Base-by-base conservation (phyloP, 2,113 vertebrate species). In the Lepus americanus region DNA sequence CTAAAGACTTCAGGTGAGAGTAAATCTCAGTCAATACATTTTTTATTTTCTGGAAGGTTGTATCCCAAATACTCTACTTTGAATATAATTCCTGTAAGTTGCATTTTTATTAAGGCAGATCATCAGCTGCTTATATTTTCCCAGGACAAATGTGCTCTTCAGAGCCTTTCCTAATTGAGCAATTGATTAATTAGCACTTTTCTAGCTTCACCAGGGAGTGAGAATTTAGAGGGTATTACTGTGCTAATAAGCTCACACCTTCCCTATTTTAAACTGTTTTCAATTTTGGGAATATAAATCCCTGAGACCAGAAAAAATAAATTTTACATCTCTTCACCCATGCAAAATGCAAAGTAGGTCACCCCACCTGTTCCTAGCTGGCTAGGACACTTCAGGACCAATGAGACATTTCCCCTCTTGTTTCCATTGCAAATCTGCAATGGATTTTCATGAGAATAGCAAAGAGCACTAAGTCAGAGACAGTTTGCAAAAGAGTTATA, bases 181-280 rank as follows among this genome's bases (percentile, higher is more conserved):
- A 96, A 97, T 94, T 94, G 97, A 93, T 97, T 97, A 96, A 97
- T 97, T 97, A 97, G 97, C 97, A 94, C 96, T 79, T 95, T 80
- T 53, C 91, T 92, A 39, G 51, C 80, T 96, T 94, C 96, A 95
- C 95, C 20, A 66, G 97, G 96, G 97, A 97, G 96, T 94, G 96
- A 96, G 94, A 95, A 96, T 94, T 96, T 95, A 97, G 67, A 97
- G 95, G 81, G 94, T 91, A 96, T 96, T 94, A 91, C 88, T 94
- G 90, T 96, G 96, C 94, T 97, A 97, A 97, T 97, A 92, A 97
- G 96, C 92, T 97, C 92, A 95, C 94, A 95, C 90, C 33, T 96
- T 94, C 93, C 89, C 94, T 97, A 97, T 97, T 97, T 97, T 97
- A 96, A 95, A 96, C 96, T 95, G 96, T 97, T 96, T 97, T 97